These are phyloP conservation scores for Octopus bimaculoides DNA, from an alignment of 1,140 invertebrate species.

Conservation along the genomic window DNA sequence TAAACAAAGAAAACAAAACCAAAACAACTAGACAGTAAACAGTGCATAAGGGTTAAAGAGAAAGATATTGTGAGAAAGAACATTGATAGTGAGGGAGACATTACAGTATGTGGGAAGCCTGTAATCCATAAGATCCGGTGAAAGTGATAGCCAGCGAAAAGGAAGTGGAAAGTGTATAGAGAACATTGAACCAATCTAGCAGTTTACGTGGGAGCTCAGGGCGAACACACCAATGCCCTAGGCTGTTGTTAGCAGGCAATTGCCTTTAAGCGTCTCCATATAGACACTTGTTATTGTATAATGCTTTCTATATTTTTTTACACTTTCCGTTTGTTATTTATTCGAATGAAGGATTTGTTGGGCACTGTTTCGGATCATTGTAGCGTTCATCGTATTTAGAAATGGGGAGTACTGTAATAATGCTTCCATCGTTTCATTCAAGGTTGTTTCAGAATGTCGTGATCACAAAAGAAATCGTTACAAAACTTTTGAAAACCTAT, in stretches of 20 bases:
- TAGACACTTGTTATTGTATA: constrained; percentile 8
- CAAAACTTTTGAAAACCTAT: constrained; percentile 7
- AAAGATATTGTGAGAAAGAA: too few species aligned
- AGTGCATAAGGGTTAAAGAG: too few species aligned
- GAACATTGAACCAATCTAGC: not conserved
- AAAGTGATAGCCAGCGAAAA: not conserved
- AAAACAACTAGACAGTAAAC: too few species aligned
- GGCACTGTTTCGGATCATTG: not conserved
- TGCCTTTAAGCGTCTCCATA: constrained; percentile 6
- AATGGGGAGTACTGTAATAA: not conserved
- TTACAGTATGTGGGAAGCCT: too few species aligned
- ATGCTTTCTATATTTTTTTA: not conserved
- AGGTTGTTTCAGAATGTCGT: not conserved
- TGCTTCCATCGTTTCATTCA: constrained; percentile 3
- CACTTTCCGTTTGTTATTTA: constrained; percentile 7
- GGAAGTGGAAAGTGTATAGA: not conserved
- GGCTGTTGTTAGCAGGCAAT: constrained; percentile 7
- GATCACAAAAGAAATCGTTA: not conserved
- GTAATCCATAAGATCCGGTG: too few species aligned
- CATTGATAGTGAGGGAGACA: too few species aligned
- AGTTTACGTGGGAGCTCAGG: not conserved
- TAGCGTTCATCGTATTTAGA: constrained; percentile 8
- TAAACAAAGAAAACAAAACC: too few species aligned
- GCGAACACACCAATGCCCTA: not conserved
- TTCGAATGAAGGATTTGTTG: constrained; percentile 1